Evolutionary conservation across 2,113 vertebrate species (phyloP).

Genomic region (Cyanoliseus patagonus): DNA sequence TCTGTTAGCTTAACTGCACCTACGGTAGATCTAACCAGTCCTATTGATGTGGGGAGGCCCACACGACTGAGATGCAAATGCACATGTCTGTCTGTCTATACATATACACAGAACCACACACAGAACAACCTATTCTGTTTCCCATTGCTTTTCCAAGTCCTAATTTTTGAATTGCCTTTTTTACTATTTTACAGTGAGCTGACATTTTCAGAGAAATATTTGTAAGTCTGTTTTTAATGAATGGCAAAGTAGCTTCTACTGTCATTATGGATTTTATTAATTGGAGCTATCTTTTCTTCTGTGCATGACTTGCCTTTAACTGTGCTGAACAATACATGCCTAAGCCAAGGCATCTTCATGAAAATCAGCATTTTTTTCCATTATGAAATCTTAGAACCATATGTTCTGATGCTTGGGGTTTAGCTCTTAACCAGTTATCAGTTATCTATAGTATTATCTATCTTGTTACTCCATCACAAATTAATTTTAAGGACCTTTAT

Average conservation of each 20-base stretch:
- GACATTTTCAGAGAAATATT: background rate
- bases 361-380: background rate
- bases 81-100: background rate
- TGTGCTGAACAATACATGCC: background rate
- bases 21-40: fast-evolving
- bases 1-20: background rate
- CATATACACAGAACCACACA: background rate
- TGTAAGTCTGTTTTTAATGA: background rate
- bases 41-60: background rate
- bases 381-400: background rate
- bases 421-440: background rate
- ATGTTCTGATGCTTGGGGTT: background rate
- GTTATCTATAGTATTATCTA: background rate
- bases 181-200: background rate
- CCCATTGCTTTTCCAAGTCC: background rate
- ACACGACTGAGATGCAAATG: background rate
- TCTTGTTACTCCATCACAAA: background rate
- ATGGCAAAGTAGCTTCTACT: background rate
- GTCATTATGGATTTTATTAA: background rate
- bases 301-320: background rate
- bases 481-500: background rate
- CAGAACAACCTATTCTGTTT: background rate
- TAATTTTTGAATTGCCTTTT: background rate
- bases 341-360: background rate
- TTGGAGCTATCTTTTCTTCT: background rate